These are phyloP conservation scores for Heteromormyrus szaboi DNA, from an alignment of 2,797 vertebrate genomes.

Conservation along the genomic window DNA sequence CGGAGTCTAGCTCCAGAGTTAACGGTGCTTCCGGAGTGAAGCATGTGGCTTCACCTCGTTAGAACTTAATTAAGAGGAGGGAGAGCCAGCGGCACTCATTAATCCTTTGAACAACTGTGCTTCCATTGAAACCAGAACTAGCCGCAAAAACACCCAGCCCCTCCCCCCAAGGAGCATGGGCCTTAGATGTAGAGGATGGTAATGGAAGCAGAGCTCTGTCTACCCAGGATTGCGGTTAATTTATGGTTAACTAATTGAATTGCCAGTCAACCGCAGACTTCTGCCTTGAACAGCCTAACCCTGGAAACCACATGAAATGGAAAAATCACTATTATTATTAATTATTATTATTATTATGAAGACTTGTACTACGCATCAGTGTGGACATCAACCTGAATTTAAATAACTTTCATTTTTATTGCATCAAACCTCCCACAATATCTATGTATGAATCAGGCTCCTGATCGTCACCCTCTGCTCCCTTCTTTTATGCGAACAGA, in stretches of 20 bases:
- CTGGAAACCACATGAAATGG: not conserved
- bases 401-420: not conserved
- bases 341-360: not conserved
- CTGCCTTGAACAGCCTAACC: not conserved
- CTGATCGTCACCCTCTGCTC: not conserved
- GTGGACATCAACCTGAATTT: not conserved
- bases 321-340: not conserved
- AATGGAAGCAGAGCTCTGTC: not conserved
- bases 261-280: not conserved
- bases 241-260: not conserved
- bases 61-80: conserved; percentile 27
- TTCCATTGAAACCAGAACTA: conserved; percentile 35
- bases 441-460: not conserved
- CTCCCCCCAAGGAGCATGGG: not conserved
- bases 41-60: conserved; percentile 3
- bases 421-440: not conserved
- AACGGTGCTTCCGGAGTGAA: not conserved
- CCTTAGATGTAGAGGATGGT: not conserved
- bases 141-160: not conserved
- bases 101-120: conserved; percentile 33
- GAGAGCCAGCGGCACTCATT: conserved; percentile 20
- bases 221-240: not conserved
- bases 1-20: not conserved
- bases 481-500: not conserved
- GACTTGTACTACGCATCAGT: not conserved